phyloP scores from a whole-genome alignment of 2,797 vertebrate genomes.

The Rousettus madagascariensis region DNA sequence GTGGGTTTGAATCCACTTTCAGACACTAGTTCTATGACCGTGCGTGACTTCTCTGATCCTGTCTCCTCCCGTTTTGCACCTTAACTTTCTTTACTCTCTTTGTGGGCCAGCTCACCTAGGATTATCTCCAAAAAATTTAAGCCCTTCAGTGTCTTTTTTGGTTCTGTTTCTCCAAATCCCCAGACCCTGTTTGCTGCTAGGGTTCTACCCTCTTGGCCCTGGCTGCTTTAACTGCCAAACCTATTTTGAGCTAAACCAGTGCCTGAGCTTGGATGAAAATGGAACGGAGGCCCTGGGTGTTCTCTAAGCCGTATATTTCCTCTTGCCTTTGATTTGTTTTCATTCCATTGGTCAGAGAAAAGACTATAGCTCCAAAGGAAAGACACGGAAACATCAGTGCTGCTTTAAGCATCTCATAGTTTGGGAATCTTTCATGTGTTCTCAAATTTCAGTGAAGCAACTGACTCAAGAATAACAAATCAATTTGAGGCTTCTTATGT shows the following conservation, averaged over 20 bases:
- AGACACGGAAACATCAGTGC: not conserved
- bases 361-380: not conserved
- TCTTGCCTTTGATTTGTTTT: constrained; percentile 11
- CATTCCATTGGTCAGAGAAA: not conserved
- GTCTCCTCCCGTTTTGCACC: not conserved
- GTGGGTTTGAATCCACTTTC: not conserved
- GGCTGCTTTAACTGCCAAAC: not conserved
- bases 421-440: not conserved
- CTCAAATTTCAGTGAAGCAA: constrained; percentile 40
- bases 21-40: not conserved
- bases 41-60: not conserved
- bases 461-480: not conserved
- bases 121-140: not conserved
- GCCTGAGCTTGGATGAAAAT: not conserved
- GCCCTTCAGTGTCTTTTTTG: not conserved
- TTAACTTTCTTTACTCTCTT: not conserved
- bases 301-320: not conserved
- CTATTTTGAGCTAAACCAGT: not conserved
- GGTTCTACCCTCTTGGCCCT: not conserved
- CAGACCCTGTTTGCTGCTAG: not conserved
- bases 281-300: not conserved
- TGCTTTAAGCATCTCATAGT: not conserved
- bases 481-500: not conserved
- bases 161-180: not conserved
- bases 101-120: not conserved